These are phyloP conservation scores for Enteromius unitaeniatus DNA, from an alignment of 2,797 vertebrate genomes.

Conservation along the genomic window DNA sequence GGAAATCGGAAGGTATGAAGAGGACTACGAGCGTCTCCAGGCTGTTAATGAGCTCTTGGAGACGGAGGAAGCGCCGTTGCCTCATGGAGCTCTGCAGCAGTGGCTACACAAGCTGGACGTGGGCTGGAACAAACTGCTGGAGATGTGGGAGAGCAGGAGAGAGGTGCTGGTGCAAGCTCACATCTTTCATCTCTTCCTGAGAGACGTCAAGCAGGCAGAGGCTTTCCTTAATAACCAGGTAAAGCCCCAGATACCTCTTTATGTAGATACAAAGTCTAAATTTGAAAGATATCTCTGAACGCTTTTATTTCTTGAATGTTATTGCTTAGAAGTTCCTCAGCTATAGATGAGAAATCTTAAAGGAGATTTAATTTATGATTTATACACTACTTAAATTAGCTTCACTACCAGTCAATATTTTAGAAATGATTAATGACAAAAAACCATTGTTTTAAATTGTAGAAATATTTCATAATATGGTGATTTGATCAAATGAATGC, in stretches of 20 bases:
- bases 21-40: conserved; percentile 90
- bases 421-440: not conserved
- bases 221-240: conserved; percentile 90
- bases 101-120: conserved; percentile 94
- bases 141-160: conserved; percentile 90
- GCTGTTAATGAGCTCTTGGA: conserved; percentile 90
- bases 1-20: conserved; percentile 90
- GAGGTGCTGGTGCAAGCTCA: conserved; percentile 90
- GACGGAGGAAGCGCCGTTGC: conserved; percentile 85
- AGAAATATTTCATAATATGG: not conserved
- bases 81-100: conserved; percentile 87
- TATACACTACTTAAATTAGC: not conserved
- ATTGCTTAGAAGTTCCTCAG: not conserved
- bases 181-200: conserved; percentile 90
- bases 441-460: no score
- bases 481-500: not conserved
- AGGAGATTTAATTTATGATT: not conserved
- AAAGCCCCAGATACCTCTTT: conserved; percentile 25
- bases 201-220: conserved; percentile 88
- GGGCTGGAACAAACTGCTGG: conserved; percentile 92
- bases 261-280: not conserved
- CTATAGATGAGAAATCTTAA: not conserved
- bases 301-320: not conserved
- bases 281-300: not conserved
- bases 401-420: not conserved